Base-by-base conservation (phyloP, 2,113 vertebrate species). In the Marcusenius ussheri region DNA sequence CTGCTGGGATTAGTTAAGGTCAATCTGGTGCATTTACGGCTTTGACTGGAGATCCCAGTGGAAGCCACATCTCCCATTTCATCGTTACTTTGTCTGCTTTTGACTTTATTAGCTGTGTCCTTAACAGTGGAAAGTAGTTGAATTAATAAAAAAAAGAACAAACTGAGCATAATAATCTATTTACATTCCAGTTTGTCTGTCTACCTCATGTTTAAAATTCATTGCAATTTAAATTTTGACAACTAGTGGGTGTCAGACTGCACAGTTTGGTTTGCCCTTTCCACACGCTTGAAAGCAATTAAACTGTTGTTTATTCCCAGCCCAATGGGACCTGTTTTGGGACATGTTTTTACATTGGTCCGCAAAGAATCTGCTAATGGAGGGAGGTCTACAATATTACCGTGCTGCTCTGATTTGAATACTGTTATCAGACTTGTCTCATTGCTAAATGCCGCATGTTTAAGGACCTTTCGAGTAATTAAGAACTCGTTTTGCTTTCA, bases 401-500 rank as follows among this genome's bases (percentile, higher is more conserved):
- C 17, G 27, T 53, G 27, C 85, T 51, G 47, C 11, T 39, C 85
- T 51, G 50, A 53, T 88, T 88, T 58, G 42, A 58, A 88, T 88
- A 45, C 39, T 45, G 31, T 39, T 66, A 88, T 62, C 53, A 88
- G 42, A 88, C 56, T 19, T 62, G 51, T 62, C 51, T 50, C 39
- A 62, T 62, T 88, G 21, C 87, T 45, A 42, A 21, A 88, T 62
- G 39, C 35, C 4, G 19, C 35, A 24, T 45, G 31, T 66, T 88
- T 88, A 88, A 88, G 24, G 35, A 88, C 87, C 31, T 66, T 88
- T 80, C 9, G 21, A n/a, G 39, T 84, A 84, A 84, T 56, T 84
- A 84, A 84, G 83, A 56, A 88, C 35, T 39, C 53, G n/a, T 62
- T 50, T 62, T 58, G 53, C 87, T 88, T 88, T 88, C 53, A 66